Conservation (phyloP, 2,113 vertebrate species). For the Hyaena hyaena region DNA sequence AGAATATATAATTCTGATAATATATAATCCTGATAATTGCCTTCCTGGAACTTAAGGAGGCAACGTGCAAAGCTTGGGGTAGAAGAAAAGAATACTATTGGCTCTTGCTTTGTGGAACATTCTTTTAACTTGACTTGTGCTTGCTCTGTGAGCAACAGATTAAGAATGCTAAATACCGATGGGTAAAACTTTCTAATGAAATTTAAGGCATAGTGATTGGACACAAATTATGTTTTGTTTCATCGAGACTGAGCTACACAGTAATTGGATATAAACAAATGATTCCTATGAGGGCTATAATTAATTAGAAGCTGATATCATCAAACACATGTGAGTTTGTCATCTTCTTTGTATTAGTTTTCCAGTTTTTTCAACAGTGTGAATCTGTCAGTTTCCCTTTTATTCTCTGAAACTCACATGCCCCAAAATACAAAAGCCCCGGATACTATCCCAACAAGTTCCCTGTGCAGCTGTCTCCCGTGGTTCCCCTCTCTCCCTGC, state of each 20-base stretch:
- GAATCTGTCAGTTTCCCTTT: background rate
- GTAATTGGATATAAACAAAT: background rate
- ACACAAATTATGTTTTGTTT: background rate
- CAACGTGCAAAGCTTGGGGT: background rate
- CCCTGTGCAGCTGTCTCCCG: no score
- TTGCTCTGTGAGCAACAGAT: background rate
- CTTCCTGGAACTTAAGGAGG: background rate
- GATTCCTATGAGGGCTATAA: background rate
- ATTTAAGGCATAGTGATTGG: background rate
- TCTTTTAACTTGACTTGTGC: background rate
- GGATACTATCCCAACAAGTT: background rate
- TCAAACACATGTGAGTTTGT: background rate
- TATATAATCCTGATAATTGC: background rate
- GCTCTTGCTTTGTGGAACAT: background rate
- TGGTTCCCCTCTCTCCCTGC: background rate
- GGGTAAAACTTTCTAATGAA: conserved; percentile 16
- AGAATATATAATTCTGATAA: no score
- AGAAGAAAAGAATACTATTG: background rate
- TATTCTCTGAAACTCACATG: background rate
- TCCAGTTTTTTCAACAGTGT: background rate
- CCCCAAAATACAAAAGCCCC: background rate
- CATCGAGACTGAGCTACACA: background rate
- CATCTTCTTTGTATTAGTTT: background rate
- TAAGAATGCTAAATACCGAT: background rate
- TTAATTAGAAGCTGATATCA: background rate